Conservation (phyloP, 1,140 invertebrate genomes). For the Antheraea pernyi region DNA sequence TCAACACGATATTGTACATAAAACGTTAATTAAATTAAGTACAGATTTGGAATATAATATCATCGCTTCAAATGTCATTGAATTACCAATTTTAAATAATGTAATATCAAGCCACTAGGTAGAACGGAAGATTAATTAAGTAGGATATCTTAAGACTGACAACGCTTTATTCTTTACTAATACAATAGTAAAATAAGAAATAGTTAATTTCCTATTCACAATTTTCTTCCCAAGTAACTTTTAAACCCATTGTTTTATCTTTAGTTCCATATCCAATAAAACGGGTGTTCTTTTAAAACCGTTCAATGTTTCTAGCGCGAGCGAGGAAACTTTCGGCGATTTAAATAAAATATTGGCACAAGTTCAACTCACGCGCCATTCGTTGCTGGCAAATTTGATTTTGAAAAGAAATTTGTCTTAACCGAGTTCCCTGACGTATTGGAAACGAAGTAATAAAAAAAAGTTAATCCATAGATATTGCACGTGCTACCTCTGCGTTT, state of each 20-base stretch:
- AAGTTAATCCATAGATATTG: slow-evolving; percentile 1
- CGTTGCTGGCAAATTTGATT: slow-evolving; percentile 42
- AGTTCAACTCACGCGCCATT: slow-evolving; percentile 46
- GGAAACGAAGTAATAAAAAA: slow-evolving; percentile 22
- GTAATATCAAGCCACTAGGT: too few species aligned
- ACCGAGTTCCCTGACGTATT: slow-evolving; percentile 29
- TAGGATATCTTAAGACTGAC: too few species aligned
- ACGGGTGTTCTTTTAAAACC: slow-evolving; percentile 26
- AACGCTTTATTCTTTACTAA: not conserved
- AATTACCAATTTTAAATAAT: too few species aligned
- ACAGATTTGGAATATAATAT: too few species aligned
- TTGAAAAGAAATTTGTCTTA: slow-evolving; percentile 50
- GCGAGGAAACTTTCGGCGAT: slow-evolving; percentile 40
- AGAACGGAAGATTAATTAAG: too few species aligned
- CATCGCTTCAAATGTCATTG: too few species aligned
- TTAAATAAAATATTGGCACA: slow-evolving; percentile 56
- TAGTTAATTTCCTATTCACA: not conserved
- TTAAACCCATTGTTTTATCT: slow-evolving; percentile 3
- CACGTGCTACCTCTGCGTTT: not conserved
- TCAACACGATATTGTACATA: too few species aligned
- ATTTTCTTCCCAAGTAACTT: not conserved
- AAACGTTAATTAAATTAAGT: too few species aligned
- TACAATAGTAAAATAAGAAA: not conserved
- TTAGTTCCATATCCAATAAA: slow-evolving; percentile 10
- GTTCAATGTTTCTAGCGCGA: slow-evolving; percentile 32